Percentiles rank a stretch among this genome's conserved stretches.
phyloP scores from a whole-genome alignment of 2,888 invertebrate species.

The Apotomis betuletana region DNA sequence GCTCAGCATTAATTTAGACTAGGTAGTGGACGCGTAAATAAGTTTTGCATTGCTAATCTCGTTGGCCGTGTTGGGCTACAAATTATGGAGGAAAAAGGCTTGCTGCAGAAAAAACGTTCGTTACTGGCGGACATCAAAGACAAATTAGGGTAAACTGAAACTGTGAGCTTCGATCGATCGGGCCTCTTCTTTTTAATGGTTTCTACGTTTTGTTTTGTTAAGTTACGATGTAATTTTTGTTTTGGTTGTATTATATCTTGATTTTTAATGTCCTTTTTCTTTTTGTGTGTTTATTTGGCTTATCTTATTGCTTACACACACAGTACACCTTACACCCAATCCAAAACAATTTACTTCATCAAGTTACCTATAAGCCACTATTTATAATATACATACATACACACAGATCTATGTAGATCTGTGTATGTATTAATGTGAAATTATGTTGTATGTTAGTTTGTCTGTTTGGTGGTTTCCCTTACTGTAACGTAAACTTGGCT shows the following conservation, averaged over 20 bases:
- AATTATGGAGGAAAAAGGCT: constrained; percentile 23
- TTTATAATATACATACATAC: too few relatives aligned
- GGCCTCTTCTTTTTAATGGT: background rate
- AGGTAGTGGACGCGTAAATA: constrained; percentile 40
- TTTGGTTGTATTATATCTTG: background rate
- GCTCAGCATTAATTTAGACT: constrained; percentile 36
- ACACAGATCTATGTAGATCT: too few relatives aligned
- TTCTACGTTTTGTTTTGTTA: background rate
- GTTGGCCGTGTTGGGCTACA: constrained; percentile 25
- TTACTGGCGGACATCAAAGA: constrained; percentile 19
- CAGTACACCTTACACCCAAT: too few relatives aligned
- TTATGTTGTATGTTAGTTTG: too few relatives aligned
- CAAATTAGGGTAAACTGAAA: constrained; percentile 29
- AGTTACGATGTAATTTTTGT: background rate
- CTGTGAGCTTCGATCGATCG: background rate
- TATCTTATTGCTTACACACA: too few relatives aligned
- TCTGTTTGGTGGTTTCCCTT: too few relatives aligned
- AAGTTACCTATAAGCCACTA: too few relatives aligned
- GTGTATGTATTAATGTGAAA: too few relatives aligned
- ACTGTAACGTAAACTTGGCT: too few relatives aligned
- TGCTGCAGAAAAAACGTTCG: constrained; percentile 23
- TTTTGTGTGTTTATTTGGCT: too few relatives aligned
- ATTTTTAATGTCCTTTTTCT: background rate
- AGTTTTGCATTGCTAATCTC: constrained; percentile 42
- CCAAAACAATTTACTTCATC: too few relatives aligned